Base-by-base conservation (phyloP, 2,888 invertebrate species). In the Amphimallon solstitiale region DNA sequence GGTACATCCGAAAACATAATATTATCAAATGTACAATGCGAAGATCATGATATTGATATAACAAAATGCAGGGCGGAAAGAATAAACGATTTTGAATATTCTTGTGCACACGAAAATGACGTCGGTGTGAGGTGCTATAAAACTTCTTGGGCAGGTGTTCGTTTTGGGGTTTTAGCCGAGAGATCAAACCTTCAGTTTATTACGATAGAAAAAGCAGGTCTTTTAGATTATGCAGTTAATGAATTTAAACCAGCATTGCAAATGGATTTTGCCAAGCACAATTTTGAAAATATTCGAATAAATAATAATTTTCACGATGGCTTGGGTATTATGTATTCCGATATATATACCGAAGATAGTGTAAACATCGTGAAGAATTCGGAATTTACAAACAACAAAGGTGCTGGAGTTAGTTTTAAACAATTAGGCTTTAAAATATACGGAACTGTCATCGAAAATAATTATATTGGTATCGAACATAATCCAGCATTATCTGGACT, bases 91-190 rank as follows among this genome's bases (percentile, higher is more conserved):
- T 95, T 96, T 79, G 94, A 96, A 82, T 92, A 94, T 81, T 93
- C 94, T 1, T 97, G 96, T 77, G 87, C 87, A 0, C 95, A 95
- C 75, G 91, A 93, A 23, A 90, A 92, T 77, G 95, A 95, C 77
- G 95, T 96, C 9, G 95, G 95, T 0, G 86, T 97, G 37, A 86
- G 93, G 70, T 97, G 97, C 77, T 93, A 94, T 72, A 92, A 93
- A 74, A 92, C 93, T 0, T 93, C 94, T 35, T 98, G 98, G 98
- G 95, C 97, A 0, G 98, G 98, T 0, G 84, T 98, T 0, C 86
- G 97, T 72, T 91, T 97, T 73, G 94, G 97, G 40, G 93, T 95
- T 63, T 85, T 95, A 61, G 92, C 97, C 0, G 93, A 94, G 78
- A 86, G 94, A 73, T 91, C 93, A 15, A 93, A 94, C 77, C 85